Conservation (phyloP, 2,797 vertebrate species). For the Poecilia wingei region DNA sequence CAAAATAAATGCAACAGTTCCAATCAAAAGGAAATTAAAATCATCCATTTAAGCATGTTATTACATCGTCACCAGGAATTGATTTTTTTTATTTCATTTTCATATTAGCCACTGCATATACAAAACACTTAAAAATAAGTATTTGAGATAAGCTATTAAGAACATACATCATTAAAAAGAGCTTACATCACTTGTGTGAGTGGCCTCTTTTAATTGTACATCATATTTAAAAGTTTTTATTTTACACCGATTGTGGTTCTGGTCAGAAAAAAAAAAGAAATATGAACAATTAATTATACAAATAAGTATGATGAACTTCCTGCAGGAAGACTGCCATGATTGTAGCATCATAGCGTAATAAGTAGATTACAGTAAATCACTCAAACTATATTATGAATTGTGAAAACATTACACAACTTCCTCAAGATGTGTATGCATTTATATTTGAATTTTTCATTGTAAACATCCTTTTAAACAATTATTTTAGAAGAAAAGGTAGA, state of each 20-base stretch:
- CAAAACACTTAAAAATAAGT: not conserved
- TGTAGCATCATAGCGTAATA: not conserved
- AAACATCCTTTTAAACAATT: not conserved
- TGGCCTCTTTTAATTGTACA: not conserved
- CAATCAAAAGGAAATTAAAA: not conserved
- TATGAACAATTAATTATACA: not conserved
- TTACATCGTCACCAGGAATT: not conserved
- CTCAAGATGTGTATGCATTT: not conserved
- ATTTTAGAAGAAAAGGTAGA: not conserved
- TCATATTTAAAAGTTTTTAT: not conserved
- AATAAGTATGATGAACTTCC: not conserved
- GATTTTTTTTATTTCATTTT: not conserved
- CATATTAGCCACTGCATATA: not conserved
- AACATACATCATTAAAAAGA: not conserved
- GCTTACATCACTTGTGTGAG: not conserved
- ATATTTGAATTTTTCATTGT: not conserved
- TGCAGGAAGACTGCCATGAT: not conserved
- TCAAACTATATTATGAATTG: not conserved
- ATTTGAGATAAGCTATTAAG: not conserved
- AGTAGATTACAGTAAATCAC: not conserved
- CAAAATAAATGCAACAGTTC: not conserved
- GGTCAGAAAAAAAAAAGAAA: not conserved
- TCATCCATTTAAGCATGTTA: not conserved
- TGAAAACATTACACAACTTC: not conserved
- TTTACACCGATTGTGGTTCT: not conserved